Evolutionary conservation across 2,113 vertebrate species (phyloP), one percentile per base, ranked within the genome.

Genomic region (Loxodonta africana): DNA sequence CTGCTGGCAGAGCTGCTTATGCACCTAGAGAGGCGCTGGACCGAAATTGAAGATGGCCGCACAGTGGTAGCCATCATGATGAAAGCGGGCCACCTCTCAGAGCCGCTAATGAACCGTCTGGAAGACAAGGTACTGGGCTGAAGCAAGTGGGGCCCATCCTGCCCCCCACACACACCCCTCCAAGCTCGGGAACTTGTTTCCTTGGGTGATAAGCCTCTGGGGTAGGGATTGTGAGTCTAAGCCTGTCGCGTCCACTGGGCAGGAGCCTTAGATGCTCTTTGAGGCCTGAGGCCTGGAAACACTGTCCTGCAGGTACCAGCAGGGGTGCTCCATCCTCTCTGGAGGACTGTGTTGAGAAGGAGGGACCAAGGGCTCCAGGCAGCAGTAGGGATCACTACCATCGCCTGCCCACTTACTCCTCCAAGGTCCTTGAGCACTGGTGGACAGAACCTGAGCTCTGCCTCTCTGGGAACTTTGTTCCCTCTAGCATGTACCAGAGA

Each of bases 11-110:
- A 99, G 11, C 95, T 99, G 44, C 48, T 99, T 14, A 98, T 99
- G 96, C 99, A 99, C 37, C 98, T 99, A 91, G 99, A 99, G 96
- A 98, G 99, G 88, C 99, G 99, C 48, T 99, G 99, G 99, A 99
- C 99, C 0, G 99, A 99, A 98, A 99, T 99, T 0, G 94, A 97
- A 1, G 99, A 99, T 15, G 62, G 98, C 2, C 98, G 95, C 8
- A 98, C 97, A 0, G 88, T 99, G 96, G 98, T 98, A 69, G 1
- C 11, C 0, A 89, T 99, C 25, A 99, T 99, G 92, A 5, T 77
- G 28, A 99, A 98, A 91, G 97, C 98, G 0, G 97, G 98, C 4
- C 93, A 86, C 78, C 14, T 99, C 71, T 99, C 99, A 0, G 98
- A 98, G 0, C 14, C 97, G 0, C 97, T 99, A 37, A 99, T 99